A percentile compares a stretch with the other conserved stretches of the same genome.
These are phyloP conservation scores for Centrocercus urophasianus DNA, from an alignment of 2,113 vertebrate species.

Conservation along the genomic window DNA sequence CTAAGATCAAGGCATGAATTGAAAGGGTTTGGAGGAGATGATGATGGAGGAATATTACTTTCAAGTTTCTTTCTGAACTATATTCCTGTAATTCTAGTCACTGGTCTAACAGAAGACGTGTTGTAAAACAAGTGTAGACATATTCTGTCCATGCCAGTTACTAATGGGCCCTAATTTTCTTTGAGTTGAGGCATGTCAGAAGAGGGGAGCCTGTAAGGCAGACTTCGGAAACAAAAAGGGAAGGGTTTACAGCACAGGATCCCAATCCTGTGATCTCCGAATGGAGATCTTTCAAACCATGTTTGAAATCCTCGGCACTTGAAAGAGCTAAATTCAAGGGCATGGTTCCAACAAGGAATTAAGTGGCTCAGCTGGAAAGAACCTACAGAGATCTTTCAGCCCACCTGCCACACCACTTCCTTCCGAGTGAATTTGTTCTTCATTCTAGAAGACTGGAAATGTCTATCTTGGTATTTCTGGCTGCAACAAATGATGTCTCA, in stretches of 20 bases:
- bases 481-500: neutral
- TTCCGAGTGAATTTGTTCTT: neutral
- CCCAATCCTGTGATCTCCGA: too few relatives aligned
- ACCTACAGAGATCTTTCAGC: neutral
- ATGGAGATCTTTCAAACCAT: too few relatives aligned
- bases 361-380: neutral
- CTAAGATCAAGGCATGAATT: neutral
- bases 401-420: neutral
- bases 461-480: neutral
- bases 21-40: neutral
- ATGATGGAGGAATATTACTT: neutral
- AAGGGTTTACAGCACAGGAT: neutral
- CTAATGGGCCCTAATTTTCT: neutral
- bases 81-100: neutral
- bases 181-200: neutral
- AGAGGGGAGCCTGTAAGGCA: neutral
- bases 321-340: neutral
- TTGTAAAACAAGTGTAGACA: neutral
- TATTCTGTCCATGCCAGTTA: neutral
- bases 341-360: neutral
- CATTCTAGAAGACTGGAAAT: neutral
- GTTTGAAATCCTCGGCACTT: neutral
- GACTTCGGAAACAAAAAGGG: neutral
- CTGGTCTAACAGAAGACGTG: neutral
- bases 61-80: neutral